These are phyloP conservation scores for Notospermus geniculatus DNA, from an alignment of 1,140 invertebrate genomes.

Conservation along the genomic window DNA sequence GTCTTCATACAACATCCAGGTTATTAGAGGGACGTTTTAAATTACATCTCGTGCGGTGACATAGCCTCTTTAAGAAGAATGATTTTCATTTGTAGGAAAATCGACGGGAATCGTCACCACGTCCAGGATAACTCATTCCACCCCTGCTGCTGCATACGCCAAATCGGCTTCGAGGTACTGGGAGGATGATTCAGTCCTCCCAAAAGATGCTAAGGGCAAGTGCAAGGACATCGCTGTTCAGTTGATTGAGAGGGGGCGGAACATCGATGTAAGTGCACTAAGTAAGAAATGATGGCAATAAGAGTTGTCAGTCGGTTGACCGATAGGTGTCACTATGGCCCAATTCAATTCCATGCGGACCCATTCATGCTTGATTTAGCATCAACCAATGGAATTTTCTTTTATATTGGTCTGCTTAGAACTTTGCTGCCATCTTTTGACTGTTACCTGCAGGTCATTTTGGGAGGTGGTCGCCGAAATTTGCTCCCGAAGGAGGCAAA, in stretches of 20 bases:
- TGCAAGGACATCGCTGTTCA: conserved; percentile 54
- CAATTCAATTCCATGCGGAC: no score
- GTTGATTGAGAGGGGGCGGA: conserved; percentile 30
- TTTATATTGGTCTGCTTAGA: no score
- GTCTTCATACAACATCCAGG: no score
- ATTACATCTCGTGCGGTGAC: no score
- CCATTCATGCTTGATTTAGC: no score
- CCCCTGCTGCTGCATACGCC: conserved; percentile 79
- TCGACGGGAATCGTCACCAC: conserved; percentile 84
- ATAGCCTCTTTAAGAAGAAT: no score
- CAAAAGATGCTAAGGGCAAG: conserved; percentile 28
- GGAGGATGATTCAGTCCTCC: conserved; percentile 40
- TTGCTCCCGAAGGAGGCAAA: conserved; percentile 25
- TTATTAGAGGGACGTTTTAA: no score
- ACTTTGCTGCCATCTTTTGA: no score
- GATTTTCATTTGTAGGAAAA: conserved; percentile 55
- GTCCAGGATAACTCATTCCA: conserved; percentile 85
- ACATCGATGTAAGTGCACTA: conserved; percentile 27
- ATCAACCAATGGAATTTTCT: no score
- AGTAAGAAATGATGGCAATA: no score
- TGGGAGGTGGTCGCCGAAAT: conserved; percentile 36
- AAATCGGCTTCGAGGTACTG: conserved; percentile 63
- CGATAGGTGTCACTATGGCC: no score
- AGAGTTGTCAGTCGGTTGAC: no score
- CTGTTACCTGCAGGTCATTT: conserved; percentile 41